Percentiles rank a stretch among this genome's conserved stretches.
Conservation (phyloP, 2,113 vertebrate genomes). For the Scomber japonicus region DNA sequence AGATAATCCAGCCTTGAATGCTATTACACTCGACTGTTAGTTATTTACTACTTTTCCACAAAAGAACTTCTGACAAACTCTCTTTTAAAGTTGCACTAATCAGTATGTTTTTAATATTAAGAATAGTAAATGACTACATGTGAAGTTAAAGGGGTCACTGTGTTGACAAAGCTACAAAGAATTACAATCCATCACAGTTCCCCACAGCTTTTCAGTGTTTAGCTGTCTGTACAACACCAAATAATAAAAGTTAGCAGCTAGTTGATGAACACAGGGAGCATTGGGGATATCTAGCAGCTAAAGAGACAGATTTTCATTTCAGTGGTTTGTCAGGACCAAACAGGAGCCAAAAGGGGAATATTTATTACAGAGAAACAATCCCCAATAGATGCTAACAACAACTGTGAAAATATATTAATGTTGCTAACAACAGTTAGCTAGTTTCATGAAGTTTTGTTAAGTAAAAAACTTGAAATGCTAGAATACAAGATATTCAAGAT, state of each 20-base stretch:
- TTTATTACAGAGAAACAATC: not conserved
- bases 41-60: not conserved
- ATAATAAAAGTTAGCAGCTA: constrained; percentile 14
- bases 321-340: constrained; percentile 2
- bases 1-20: not conserved
- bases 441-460: too few species aligned
- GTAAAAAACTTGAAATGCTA: too few species aligned
- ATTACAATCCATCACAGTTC: too few species aligned
- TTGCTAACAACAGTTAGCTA: too few species aligned
- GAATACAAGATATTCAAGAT: too few species aligned
- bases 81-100: not conserved
- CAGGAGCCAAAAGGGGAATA: not conserved
- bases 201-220: too few species aligned
- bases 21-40: not conserved
- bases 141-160: too few species aligned
- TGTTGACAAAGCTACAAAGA: too few species aligned
- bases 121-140: too few species aligned
- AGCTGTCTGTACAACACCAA: not conserved
- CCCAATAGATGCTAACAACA: not conserved
- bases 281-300: constrained; percentile 13
- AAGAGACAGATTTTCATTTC: not conserved
- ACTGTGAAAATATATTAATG: too few species aligned
- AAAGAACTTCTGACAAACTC: not conserved
- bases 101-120: not conserved
- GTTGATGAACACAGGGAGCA: not conserved